These are phyloP conservation scores for Neelides folsomi DNA, from an alignment of 2,888 invertebrate genomes.

Conservation along the genomic window DNA sequence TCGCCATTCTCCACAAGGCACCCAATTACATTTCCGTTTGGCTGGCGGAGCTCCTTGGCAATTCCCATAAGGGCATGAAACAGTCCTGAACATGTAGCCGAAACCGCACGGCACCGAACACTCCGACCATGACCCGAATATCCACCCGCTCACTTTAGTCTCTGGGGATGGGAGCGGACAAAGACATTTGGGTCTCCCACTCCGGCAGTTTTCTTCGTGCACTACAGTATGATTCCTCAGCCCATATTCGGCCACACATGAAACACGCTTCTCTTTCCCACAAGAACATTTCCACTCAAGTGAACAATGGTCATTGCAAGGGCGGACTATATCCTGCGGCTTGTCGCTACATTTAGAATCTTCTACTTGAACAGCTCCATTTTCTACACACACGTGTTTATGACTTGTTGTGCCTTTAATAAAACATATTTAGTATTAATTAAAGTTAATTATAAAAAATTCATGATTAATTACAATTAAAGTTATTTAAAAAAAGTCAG, in stretches of 20 bases:
- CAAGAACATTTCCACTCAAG: constrained; percentile 6
- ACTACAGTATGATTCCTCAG: neutral
- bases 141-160: too few relatives aligned
- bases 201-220: too few relatives aligned
- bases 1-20: constrained; percentile 47
- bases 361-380: constrained; percentile 1
- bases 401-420: constrained; percentile 6
- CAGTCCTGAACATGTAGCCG: too few relatives aligned
- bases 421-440: too few relatives aligned
- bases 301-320: constrained; percentile 9
- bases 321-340: neutral
- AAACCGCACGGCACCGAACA: too few relatives aligned
- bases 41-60: neutral
- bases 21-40: constrained; percentile 15
- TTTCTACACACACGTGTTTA: constrained; percentile 7
- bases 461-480: too few relatives aligned
- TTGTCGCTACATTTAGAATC: constrained; percentile 5
- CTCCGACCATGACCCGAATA: too few relatives aligned
- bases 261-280: too few relatives aligned
- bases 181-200: too few relatives aligned
- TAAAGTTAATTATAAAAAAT: too few relatives aligned
- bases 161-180: too few relatives aligned
- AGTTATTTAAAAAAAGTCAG: too few relatives aligned
- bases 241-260: neutral
- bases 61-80: neutral